Percentiles rank a stretch among this genome's conserved stretches.
These are phyloP conservation scores for Corydoras sp. DNA, from an alignment of 2,113 vertebrate species.

Conservation along the genomic window DNA sequence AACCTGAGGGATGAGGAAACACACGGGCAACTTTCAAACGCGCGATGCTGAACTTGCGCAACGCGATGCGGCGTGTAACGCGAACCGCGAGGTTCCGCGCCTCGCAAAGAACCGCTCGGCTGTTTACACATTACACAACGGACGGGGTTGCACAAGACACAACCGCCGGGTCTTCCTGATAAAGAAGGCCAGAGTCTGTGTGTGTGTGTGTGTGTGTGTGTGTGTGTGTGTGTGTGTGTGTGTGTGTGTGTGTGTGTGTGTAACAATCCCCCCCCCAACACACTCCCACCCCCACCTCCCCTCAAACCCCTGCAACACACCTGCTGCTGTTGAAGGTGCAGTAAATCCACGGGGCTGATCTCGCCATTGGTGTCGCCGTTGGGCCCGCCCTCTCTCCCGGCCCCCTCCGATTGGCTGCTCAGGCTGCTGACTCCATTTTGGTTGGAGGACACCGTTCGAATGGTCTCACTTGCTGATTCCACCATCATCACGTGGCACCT, in stretches of 20 bases:
- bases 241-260: too few relatives aligned
- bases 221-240: too few relatives aligned
- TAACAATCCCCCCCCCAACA: too few relatives aligned
- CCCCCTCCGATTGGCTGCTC: slow-evolving; percentile 82
- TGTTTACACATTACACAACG: slow-evolving; percentile 38
- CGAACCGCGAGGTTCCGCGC: slow-evolving; percentile 25
- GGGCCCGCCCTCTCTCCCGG: slow-evolving; percentile 71
- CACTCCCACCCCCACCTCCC: background rate
- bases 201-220: too few relatives aligned
- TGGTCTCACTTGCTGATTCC: slow-evolving; percentile 98
- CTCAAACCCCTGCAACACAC: slow-evolving; percentile 51
- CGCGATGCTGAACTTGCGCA: slow-evolving; percentile 17
- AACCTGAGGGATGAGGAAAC: slow-evolving; percentile 27
- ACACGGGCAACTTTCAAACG: background rate
- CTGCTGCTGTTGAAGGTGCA: slow-evolving; percentile 99
- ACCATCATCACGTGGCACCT: slow-evolving; percentile 98
- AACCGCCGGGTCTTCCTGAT: slow-evolving; percentile 12
- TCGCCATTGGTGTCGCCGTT: slow-evolving; percentile 88
- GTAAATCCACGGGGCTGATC: slow-evolving; percentile 89
- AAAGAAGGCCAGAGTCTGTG: slow-evolving; percentile 18
- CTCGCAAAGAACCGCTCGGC: slow-evolving; percentile 16
- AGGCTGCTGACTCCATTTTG: slow-evolving; percentile 97
- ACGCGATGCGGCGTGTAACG: background rate
- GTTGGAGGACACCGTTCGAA: slow-evolving; percentile 87
- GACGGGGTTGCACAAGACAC: slow-evolving; percentile 36